Percentiles rank a stretch among this genome's conserved stretches.
Conservation (phyloP, 2,888 invertebrate species). For the Crematogaster levior region DNA sequence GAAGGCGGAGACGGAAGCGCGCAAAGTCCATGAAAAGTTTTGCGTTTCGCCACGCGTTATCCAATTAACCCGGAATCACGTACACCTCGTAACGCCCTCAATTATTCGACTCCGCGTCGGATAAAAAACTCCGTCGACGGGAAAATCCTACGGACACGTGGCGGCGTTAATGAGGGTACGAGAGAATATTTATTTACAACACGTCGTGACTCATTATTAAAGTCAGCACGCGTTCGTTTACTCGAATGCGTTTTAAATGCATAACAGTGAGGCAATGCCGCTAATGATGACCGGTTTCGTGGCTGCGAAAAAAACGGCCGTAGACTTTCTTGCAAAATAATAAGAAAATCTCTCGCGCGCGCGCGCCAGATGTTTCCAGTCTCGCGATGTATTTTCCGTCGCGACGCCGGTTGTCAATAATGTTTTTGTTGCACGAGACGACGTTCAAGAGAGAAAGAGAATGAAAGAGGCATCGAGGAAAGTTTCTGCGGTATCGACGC, state of each 20-base stretch:
- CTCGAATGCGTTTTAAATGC: neutral
- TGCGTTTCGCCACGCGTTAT: slow-evolving; percentile 51
- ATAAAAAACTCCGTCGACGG: slow-evolving; percentile 17
- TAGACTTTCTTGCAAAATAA: slow-evolving; percentile 2
- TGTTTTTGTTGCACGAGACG: neutral
- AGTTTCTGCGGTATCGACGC: slow-evolving; percentile 49
- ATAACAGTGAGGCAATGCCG: neutral
- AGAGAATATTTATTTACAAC: slow-evolving; percentile 35
- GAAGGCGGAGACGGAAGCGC: neutral
- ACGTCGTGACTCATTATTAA: neutral
- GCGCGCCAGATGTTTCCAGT: neutral
- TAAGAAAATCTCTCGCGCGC: slow-evolving; percentile 16
- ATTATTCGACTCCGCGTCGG: slow-evolving; percentile 61
- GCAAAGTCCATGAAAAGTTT: slow-evolving; percentile 64
- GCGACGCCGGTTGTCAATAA: slow-evolving; percentile 37
- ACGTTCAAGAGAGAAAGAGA: neutral
- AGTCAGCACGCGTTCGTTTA: neutral
- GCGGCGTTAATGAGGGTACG: slow-evolving; percentile 6
- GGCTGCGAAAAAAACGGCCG: neutral
- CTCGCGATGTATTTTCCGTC: slow-evolving; percentile 11
- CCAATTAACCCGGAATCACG: slow-evolving; percentile 71
- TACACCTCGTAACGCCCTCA: slow-evolving; percentile 65
- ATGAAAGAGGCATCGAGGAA: slow-evolving; percentile 17
- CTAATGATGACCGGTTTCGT: neutral
- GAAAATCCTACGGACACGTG: neutral